A percentile compares a stretch with the other conserved stretches of the same genome.
Evolutionary conservation across 2,797 vertebrate species (phyloP).

Genomic region (Pygocentrus nattereri): DNA sequence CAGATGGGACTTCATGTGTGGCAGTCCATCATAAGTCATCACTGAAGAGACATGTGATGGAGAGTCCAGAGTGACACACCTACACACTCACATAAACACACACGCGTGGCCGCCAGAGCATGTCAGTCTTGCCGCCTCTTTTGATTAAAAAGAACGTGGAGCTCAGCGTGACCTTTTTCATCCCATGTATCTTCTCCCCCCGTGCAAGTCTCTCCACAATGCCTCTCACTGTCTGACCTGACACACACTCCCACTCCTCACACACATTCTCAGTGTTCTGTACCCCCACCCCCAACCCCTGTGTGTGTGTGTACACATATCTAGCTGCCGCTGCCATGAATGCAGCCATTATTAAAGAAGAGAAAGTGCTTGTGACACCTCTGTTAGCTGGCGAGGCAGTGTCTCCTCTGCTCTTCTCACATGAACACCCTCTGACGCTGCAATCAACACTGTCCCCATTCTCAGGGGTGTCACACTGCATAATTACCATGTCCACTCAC

Average conservation of each 20-base stretch:
- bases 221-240: conserved; percentile 37
- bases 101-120: conserved; percentile 41
- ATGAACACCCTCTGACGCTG: conserved; percentile 43
- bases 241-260: conserved; percentile 39
- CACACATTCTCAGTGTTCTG: conserved; percentile 28
- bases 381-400: conserved; percentile 52
- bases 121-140: conserved; percentile 52
- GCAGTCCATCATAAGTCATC: conserved; percentile 62
- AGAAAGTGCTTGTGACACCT: conserved; percentile 67
- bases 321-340: conserved; percentile 54
- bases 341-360: conserved; percentile 62
- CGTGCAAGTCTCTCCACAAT: conserved; percentile 34
- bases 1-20: conserved; percentile 36
- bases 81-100: conserved; percentile 47
- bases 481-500: conserved; percentile 52
- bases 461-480: conserved; percentile 51
- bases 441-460: conserved; percentile 46
- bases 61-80: conserved; percentile 57
- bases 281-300: conserved; percentile 4
- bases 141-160: conserved; percentile 57
- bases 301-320: conserved; percentile 29
- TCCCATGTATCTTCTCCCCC: conserved; percentile 36
- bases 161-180: conserved; percentile 53
- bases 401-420: conserved; percentile 59
- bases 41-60: conserved; percentile 59